Conservation (phyloP, 2,797 vertebrate species). For the Squalus acanthias region DNA sequence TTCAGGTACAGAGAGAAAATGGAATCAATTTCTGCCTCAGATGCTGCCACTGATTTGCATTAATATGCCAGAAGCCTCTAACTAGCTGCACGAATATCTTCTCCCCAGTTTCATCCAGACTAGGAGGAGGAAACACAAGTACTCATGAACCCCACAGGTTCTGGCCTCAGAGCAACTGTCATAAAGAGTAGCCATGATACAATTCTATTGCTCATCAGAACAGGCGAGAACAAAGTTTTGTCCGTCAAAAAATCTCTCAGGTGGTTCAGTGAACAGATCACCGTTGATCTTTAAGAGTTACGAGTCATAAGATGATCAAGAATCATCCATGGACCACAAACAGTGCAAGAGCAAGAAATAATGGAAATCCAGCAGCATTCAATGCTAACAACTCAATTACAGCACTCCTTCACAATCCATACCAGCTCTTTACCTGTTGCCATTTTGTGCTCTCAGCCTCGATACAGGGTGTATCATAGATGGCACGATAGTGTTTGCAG, state of each 20-base stretch:
- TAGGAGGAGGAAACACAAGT: neutral
- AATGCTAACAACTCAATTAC: neutral
- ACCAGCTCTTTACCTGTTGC: slow-evolving; percentile 78
- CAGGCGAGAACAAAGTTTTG: neutral
- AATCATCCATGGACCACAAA: neutral
- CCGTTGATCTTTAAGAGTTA: neutral
- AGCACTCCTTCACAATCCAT: neutral
- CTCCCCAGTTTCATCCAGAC: neutral
- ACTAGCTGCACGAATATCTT: neutral
- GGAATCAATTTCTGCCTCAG: neutral
- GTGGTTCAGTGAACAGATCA: neutral
- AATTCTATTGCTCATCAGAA: neutral
- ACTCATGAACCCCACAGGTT: neutral
- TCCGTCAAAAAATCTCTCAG: neutral
- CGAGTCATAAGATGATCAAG: neutral
- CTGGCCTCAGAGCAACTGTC: neutral
- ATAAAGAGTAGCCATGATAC: neutral
- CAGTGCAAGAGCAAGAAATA: neutral
- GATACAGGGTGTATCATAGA: slow-evolving; percentile 96
- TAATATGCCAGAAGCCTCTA: neutral
- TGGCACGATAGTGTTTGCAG: slow-evolving; percentile 96
- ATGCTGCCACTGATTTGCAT: neutral
- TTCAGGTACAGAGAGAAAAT: neutral
- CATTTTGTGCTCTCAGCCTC: slow-evolving; percentile 90
- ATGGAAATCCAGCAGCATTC: neutral